These are phyloP conservation scores for Chionomys nivalis DNA, from an alignment of 2,113 vertebrate genomes.

Conservation along the genomic window DNA sequence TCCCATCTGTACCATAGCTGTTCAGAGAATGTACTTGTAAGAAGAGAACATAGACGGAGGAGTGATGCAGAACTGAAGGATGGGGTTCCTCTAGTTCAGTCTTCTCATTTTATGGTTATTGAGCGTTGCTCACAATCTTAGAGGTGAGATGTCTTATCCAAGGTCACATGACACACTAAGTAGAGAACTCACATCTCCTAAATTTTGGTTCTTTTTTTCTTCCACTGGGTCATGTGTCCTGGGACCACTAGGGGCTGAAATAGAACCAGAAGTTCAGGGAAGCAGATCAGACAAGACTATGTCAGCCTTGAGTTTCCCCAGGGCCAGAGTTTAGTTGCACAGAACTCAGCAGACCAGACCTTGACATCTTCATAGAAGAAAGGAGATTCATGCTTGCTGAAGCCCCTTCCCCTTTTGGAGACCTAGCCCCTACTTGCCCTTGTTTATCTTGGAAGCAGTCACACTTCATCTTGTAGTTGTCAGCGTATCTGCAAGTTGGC, in stretches of 20 bases:
- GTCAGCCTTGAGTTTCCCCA: slow-evolving; percentile 45
- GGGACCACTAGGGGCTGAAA: slow-evolving; percentile 44
- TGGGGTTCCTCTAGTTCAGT: neutral
- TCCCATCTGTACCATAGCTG: slow-evolving; percentile 9
- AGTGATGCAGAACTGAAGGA: neutral
- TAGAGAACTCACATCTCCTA: neutral
- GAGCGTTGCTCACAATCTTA: slow-evolving; percentile 23
- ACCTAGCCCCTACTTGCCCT: neutral
- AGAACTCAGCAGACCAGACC: neutral
- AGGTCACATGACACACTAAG: neutral
- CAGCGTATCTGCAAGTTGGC: slow-evolving; percentile 27
- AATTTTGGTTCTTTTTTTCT: slow-evolving; percentile 27
- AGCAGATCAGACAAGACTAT: slow-evolving; percentile 30
- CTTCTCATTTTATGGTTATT: neutral
- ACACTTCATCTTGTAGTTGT: neutral
- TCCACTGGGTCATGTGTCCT: slow-evolving; percentile 1
- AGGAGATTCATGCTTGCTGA: neutral
- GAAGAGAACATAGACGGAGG: neutral
- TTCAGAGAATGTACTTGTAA: slow-evolving; percentile 43
- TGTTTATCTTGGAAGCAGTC: neutral
- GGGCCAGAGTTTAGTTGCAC: slow-evolving; percentile 3
- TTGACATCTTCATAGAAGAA: neutral
- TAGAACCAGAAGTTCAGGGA: slow-evolving; percentile 36
- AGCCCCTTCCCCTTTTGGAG: neutral
- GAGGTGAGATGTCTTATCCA: neutral